Percentiles rank a stretch among this genome's conserved stretches.
These are phyloP conservation scores for Baronia brevicornis DNA, from an alignment of 2,888 invertebrate genomes.

Conservation along the genomic window DNA sequence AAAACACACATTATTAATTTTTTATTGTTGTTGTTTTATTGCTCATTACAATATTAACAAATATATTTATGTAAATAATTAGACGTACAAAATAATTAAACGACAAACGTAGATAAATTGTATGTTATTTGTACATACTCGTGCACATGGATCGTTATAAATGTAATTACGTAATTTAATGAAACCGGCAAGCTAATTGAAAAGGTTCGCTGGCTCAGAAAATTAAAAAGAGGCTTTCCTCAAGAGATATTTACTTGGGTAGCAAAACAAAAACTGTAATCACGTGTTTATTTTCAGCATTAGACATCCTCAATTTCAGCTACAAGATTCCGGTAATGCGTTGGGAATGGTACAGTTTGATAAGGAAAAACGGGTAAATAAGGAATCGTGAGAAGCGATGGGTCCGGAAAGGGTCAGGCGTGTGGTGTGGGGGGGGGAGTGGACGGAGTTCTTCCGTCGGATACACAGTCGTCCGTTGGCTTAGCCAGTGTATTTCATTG, in stretches of 20 bases:
- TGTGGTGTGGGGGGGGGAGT: constrained; percentile 17
- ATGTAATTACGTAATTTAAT: too few species aligned
- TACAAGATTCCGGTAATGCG: constrained; percentile 57
- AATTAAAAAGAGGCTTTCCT: constrained; percentile 35
- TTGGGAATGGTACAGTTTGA: constrained; percentile 63
- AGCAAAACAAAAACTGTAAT: constrained; percentile 38
- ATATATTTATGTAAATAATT: too few species aligned
- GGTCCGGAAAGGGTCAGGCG: constrained; percentile 47
- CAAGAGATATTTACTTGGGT: too few species aligned
- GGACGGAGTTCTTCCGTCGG: constrained; percentile 39
- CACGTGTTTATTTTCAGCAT: constrained; percentile 30
- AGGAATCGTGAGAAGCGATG: constrained; percentile 43
- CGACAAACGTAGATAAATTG: too few species aligned
- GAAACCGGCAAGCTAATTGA: constrained; percentile 27
- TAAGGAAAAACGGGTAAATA: constrained; percentile 73
- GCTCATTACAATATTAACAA: too few species aligned
- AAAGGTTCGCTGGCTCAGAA: constrained; percentile 27
- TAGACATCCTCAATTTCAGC: constrained; percentile 48
- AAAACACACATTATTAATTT: too few species aligned
- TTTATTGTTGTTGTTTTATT: too few species aligned
- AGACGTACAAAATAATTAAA: too few species aligned
- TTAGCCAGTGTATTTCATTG: constrained; percentile 34
- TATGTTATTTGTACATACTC: too few species aligned
- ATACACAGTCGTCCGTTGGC: constrained; percentile 40
- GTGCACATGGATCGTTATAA: too few species aligned